Base-by-base conservation (phyloP, 35 echinoderm and acorn worm species). In the Apostichopus californicus region DNA sequence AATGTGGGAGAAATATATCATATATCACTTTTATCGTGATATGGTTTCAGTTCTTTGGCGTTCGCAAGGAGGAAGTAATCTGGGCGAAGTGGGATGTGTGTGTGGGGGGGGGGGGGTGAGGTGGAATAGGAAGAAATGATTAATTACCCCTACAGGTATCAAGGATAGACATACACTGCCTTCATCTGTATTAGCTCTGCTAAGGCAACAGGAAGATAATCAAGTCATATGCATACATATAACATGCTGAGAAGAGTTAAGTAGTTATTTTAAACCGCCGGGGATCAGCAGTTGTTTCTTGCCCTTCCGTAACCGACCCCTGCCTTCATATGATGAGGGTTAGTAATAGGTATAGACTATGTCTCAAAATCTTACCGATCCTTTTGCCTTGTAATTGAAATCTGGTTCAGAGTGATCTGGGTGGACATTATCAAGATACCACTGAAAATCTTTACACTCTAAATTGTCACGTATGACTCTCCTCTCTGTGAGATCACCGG, bases 401-500 rank as follows among this genome's bases (percentile, higher is more conserved):
- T 98, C 93, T 8, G 97, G 97, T 58, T 94, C 79, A 6, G 81
- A 34, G 15, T 93, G 25, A 72, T 90, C 95, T 54, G 88, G 73
- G 63, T 90, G 73, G 18, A 95, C 86, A 93, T 95, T 95, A 14
- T 95, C 91, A 13, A 95, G 77, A 78, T 90, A 95, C 94, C 94
- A 95, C 26, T 82, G 72, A 89, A 95, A 93, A 54, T 80, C 73
- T 80, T 92, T 88, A 72, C 94, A 95, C 9, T 92, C 63, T 55
- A 95, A 86, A 18, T 77, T 78, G 25, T 88, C 5, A 20, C 94
- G 56, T 25, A 95, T n/a, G 55, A 23, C 83, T 21, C 63, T 15
- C 14, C 94, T 78, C n/a, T 93, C 94, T 1, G 91, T 79, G 8
- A 84, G 61, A 72, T 95, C 86, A 4, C 94, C 94, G 2, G 73